Base-by-base conservation (phyloP, 2,113 vertebrate genomes). In the Forbesichthys papilliferus region DNA sequence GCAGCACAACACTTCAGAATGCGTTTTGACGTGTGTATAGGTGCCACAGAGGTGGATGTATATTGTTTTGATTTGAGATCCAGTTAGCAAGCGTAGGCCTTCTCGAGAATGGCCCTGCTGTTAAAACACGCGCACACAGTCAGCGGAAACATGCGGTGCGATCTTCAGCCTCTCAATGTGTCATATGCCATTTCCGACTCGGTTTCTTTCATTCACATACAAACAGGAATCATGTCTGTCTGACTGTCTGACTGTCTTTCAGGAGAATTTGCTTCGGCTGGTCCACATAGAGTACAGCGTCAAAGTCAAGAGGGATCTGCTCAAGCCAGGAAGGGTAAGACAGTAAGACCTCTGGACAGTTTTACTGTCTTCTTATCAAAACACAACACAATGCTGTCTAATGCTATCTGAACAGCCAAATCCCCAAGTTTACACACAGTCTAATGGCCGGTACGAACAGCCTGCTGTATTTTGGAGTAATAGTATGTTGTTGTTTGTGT, bases 191-290 rank as follows among this genome's bases (percentile, higher is more conserved):
- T 80, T 82, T 79, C 74, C 34, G 71, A 11, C 69, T 74, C 52
- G 78, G 68, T 77, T 85, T 68, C 60, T 81, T 78, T 82, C 85
- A 83, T 83, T 88, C 81, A 83, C 7, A 61, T 62, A 84, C 83
- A 86, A 69, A 87, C 82, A 80, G 67, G 65, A 53, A 75, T 57
- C 63, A 62, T 78, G 82, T 84, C 46, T 71, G 75, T 71, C 66
- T 85, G 54, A 69, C 57, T 79, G 73, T 78, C 49, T 68, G 71
- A 66, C 71, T 58, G 48, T 69, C 42, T 56, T 27, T 56, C 81
- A 99, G 98, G 98, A 98, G 91, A 99, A 98, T 81, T 69, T 99
- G 80, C 94, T 98, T 90, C 96, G 96, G 76, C 90, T 99, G 90
- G 95, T 98, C 74, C 95, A 98, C 84, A 96, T 99, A 5, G 95